Percentiles rank a stretch among this genome's conserved stretches.
Evolutionary conservation across 2,113 vertebrate genomes (phyloP).

Genomic region (Tursiops truncatus): DNA sequence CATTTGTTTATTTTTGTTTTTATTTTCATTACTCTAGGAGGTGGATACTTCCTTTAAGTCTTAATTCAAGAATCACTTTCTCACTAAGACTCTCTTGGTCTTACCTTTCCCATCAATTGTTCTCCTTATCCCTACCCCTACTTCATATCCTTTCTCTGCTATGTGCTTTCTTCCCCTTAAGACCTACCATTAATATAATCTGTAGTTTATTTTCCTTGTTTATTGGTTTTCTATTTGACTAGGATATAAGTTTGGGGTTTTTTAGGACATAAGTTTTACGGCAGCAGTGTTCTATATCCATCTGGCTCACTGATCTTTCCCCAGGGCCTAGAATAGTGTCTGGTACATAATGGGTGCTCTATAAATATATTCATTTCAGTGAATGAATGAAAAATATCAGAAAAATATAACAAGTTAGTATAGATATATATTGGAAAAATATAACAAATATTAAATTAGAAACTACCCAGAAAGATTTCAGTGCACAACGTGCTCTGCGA

Average conservation of each 20-base stretch:
- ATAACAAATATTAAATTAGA: constrained; percentile 8
- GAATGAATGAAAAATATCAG: not conserved
- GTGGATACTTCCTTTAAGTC: too few relatives aligned
- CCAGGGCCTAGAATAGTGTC: not conserved
- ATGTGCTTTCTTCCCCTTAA: not conserved
- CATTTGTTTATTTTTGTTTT: too few relatives aligned
- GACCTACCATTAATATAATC: not conserved
- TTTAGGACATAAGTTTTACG: not conserved
- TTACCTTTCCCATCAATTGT: not conserved
- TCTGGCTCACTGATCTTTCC: not conserved
- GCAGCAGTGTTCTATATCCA: not conserved
- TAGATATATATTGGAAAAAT: not conserved
- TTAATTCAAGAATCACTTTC: not conserved
- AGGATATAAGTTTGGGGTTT: not conserved
- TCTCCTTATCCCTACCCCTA: not conserved
- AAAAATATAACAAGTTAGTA: not conserved
- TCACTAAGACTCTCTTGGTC: not conserved
- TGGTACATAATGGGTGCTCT: not conserved
- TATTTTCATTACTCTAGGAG: too few relatives aligned
- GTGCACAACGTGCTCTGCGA: not conserved
- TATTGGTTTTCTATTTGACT: not conserved
- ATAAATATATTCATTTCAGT: not conserved
- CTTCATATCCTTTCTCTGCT: not conserved
- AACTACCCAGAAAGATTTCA: not conserved
- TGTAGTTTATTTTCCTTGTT: not conserved